phyloP scores from a whole-genome alignment of 1,140 invertebrate genomes.

The Temnothorax nylanderi region DNA sequence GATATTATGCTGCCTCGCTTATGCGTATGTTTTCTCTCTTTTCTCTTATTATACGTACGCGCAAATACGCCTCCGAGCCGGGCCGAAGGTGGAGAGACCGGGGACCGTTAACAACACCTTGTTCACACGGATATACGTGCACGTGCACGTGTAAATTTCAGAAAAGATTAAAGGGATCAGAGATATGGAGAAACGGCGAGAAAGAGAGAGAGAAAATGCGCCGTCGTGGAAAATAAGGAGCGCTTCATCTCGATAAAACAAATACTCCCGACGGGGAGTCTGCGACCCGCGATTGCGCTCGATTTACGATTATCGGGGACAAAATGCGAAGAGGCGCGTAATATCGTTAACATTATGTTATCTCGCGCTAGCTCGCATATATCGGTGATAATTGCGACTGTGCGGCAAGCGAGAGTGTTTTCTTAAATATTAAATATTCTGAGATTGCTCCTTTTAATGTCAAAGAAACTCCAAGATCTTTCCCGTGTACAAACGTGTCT shows the following conservation, averaged over 20 bases:
- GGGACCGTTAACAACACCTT: slow-evolving; percentile 72
- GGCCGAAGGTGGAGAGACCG: slow-evolving; percentile 39
- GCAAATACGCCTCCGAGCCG: slow-evolving; percentile 43
- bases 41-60: slow-evolving; percentile 59
- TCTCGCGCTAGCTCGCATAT: slow-evolving; percentile 10
- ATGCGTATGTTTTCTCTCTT: slow-evolving; percentile 29
- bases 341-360: slow-evolving; percentile 15
- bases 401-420: background rate
- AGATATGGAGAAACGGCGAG: background rate
- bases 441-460: background rate
- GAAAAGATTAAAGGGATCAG: slow-evolving; percentile 51
- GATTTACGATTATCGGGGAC: slow-evolving; percentile 27
- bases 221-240: background rate
- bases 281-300: background rate
- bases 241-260: slow-evolving; percentile 13
- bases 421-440: background rate
- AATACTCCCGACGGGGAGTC: background rate
- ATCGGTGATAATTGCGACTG: background rate
- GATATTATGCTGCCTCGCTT: slow-evolving; percentile 43
- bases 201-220: slow-evolving; percentile 6
- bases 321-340: slow-evolving; percentile 21
- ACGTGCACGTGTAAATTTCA: slow-evolving; percentile 64
- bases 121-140: slow-evolving; percentile 64
- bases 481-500: background rate
- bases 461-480: background rate